A percentile compares a stretch with the other conserved stretches of the same genome.
Conservation (phyloP, 2,888 invertebrate species). For the Metellina segmentata region DNA sequence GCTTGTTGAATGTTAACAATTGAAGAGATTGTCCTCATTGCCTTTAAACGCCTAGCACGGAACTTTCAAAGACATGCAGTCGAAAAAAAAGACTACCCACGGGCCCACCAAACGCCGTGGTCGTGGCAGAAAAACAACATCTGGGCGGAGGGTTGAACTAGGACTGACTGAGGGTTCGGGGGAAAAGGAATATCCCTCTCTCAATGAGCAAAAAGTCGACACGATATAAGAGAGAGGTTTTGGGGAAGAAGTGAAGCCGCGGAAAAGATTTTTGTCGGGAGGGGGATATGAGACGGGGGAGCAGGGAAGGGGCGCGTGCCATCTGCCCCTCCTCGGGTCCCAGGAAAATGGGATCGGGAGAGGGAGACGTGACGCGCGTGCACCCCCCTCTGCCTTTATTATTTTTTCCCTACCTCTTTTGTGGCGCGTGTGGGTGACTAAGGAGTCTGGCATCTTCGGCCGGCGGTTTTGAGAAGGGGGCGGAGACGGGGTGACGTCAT, state of each 20-base stretch:
- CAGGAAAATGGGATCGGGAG: background rate
- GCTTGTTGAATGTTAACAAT: too few species aligned
- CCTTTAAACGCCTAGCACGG: too few species aligned
- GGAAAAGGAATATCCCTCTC: background rate
- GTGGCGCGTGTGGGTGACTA: constrained; percentile 44
- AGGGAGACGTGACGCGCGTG: constrained; percentile 14
- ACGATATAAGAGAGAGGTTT: constrained; percentile 18
- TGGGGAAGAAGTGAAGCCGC: constrained; percentile 23
- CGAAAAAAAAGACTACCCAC: too few species aligned
- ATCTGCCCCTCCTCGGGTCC: constrained; percentile 39
- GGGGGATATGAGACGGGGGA: constrained; percentile 11
- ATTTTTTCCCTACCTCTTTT: background rate
- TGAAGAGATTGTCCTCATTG: too few species aligned
- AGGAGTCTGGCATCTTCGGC: constrained; percentile 68
- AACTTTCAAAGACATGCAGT: too few species aligned
- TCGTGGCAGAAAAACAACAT: background rate
- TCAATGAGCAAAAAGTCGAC: background rate
- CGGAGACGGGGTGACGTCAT: constrained; percentile 56
- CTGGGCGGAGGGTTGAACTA: background rate
- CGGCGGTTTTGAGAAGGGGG: constrained; percentile 59
- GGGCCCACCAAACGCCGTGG: background rate
- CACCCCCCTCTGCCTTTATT: constrained; percentile 3
- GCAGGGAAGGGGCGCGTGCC: constrained; percentile 49
- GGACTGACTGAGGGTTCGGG: background rate
- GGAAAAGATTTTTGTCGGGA: constrained; percentile 47